These are phyloP conservation scores for Hormaphis cornu DNA, from an alignment of 1,140 invertebrate species.

Conservation along the genomic window DNA sequence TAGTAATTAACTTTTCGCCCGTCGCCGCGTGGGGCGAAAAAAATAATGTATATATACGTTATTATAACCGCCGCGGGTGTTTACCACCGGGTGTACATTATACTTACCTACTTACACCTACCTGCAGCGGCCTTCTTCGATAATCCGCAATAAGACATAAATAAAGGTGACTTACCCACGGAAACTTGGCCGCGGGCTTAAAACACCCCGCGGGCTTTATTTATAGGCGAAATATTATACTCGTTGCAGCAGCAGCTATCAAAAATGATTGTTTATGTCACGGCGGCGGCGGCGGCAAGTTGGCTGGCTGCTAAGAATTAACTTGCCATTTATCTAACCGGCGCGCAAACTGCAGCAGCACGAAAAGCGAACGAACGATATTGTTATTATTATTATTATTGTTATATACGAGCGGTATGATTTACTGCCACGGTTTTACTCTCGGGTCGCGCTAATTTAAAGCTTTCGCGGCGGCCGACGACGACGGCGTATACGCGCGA, in stretches of 20 bases:
- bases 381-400: too few relatives aligned
- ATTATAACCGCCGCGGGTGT: not conserved
- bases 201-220: constrained; percentile 29
- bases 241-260: constrained; percentile 13
- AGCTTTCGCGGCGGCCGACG: constrained; percentile 12
- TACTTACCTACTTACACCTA: too few relatives aligned
- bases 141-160: constrained; percentile 32
- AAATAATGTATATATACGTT: too few relatives aligned
- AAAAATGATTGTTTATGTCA: constrained; percentile 33
- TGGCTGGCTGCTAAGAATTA: constrained; percentile 29
- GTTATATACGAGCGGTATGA: constrained; percentile 9
- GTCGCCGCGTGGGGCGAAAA: not conserved
- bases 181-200: constrained; percentile 24
- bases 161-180: constrained; percentile 31
- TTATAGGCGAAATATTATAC: constrained; percentile 30
- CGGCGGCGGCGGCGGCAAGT: constrained; percentile 22
- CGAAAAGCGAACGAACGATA: not conserved
- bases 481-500: not conserved
- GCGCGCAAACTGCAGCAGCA: not conserved
- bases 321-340: constrained; percentile 31
- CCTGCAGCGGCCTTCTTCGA: not conserved
- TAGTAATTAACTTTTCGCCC: constrained; percentile 24
- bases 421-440: constrained; percentile 27
- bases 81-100: too few relatives aligned
- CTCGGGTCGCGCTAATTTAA: constrained; percentile 29